Evolutionary conservation across 1,140 invertebrate species (phyloP).

Genomic region (honey bee (Apis mellifera)): DNA sequence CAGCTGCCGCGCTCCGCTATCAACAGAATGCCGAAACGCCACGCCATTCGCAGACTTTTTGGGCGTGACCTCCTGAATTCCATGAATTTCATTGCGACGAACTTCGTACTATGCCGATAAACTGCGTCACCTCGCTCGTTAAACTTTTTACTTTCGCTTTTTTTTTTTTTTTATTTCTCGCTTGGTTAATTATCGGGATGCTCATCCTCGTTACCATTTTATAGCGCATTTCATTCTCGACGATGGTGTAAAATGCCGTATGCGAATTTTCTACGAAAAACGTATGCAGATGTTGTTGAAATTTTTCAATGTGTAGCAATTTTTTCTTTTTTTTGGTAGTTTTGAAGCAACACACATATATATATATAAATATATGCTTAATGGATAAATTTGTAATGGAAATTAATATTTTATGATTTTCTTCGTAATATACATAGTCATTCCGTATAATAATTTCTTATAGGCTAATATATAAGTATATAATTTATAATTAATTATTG

Average conservation of each 20-base stretch:
- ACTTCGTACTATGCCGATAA: constrained; percentile 26
- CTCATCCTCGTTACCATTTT: constrained; percentile 10
- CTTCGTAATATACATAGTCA: too few relatives aligned
- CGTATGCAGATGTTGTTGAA: neutral
- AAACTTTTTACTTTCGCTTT: constrained; percentile 13
- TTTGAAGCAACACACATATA: too few relatives aligned
- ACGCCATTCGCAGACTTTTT: constrained; percentile 28
- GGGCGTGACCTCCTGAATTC: constrained; percentile 30
- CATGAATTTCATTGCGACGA: constrained; percentile 36
- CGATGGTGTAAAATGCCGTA: neutral
- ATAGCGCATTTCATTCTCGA: neutral
- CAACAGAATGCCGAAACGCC: constrained; percentile 26
- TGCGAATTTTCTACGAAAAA: neutral
- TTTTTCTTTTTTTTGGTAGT: too few relatives aligned
- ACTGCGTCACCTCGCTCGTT: constrained; percentile 23
- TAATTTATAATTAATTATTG: too few relatives aligned
- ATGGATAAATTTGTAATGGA: too few relatives aligned
- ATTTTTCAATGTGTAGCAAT: neutral
- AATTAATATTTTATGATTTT: too few relatives aligned
- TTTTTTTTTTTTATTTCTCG: neutral
- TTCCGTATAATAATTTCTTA: too few relatives aligned
- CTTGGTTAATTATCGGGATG: constrained; percentile 28
- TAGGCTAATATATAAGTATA: too few relatives aligned
- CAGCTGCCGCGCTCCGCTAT: constrained; percentile 41
- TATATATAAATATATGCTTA: too few relatives aligned